Conservation (phyloP, 2,797 vertebrate genomes). For the Netta rufina region DNA sequence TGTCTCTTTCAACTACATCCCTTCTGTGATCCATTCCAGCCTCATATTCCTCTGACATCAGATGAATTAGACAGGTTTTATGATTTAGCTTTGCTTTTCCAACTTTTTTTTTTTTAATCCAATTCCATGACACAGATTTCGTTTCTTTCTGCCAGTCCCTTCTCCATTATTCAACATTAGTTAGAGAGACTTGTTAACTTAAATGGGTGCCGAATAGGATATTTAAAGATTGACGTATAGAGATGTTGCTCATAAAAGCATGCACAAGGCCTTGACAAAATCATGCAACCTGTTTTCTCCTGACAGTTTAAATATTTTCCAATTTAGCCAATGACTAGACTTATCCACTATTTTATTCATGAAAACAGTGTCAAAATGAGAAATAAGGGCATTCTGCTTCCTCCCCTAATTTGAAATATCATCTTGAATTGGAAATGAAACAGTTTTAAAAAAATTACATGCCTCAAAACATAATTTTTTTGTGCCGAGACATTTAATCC, state of each 20-base stretch:
- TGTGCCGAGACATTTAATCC: slow-evolving; percentile 33
- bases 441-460: neutral
- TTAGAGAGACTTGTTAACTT: slow-evolving; percentile 37
- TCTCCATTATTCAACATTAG: slow-evolving; percentile 64
- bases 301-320: slow-evolving; percentile 65
- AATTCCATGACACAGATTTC: slow-evolving; percentile 40
- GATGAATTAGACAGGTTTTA: slow-evolving; percentile 21
- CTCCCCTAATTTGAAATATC: slow-evolving; percentile 58
- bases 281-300: slow-evolving; percentile 56
- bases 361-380: slow-evolving; percentile 69
- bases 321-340: slow-evolving; percentile 55
- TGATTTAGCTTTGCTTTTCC: slow-evolving; percentile 13
- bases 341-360: slow-evolving; percentile 64
- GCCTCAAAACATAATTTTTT: slow-evolving; percentile 12
- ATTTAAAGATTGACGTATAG: slow-evolving; percentile 47
- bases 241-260: slow-evolving; percentile 38
- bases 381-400: slow-evolving; percentile 65
- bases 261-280: slow-evolving; percentile 43
- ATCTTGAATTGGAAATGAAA: slow-evolving; percentile 66
- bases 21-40: neutral
- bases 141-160: slow-evolving; percentile 45
- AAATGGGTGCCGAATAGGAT: slow-evolving; percentile 27
- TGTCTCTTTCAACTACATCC: neutral
- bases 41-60: neutral
- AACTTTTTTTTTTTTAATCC: neutral